Evolutionary conservation across 2,797 vertebrate genomes (phyloP).

Genomic region (Lacerta bilineata): DNA sequence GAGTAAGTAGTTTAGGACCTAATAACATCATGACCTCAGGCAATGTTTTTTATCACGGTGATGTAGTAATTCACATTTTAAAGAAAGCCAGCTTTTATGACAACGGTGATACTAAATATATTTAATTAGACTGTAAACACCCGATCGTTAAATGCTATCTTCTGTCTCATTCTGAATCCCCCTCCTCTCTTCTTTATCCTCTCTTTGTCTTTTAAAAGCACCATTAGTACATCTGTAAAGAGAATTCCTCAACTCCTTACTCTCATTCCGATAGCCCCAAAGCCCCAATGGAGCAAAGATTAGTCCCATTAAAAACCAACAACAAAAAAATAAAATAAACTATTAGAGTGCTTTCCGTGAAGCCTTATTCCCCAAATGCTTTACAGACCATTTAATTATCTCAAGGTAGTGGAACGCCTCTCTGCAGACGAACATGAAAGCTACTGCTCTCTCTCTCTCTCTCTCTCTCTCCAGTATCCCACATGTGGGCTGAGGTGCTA

Average conservation of each 20-base stretch:
- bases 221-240: constrained; percentile 39
- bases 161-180: constrained; percentile 47
- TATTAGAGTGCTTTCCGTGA: constrained; percentile 47
- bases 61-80: constrained; percentile 44
- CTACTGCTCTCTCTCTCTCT: background rate
- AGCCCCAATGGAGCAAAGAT: constrained; percentile 38
- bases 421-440: constrained; percentile 37
- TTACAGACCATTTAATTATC: constrained; percentile 36
- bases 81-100: constrained; percentile 45
- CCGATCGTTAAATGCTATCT: constrained; percentile 27
- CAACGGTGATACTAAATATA: constrained; percentile 27
- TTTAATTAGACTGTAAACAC: constrained; percentile 59
- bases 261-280: constrained; percentile 33
- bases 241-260: constrained; percentile 29
- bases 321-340: constrained; percentile 30
- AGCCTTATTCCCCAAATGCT: constrained; percentile 46
- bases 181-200: constrained; percentile 32
- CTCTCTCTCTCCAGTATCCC: background rate
- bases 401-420: constrained; percentile 29
- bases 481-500: background rate
- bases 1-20: constrained; percentile 5
- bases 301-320: constrained; percentile 51
- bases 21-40: constrained; percentile 5
- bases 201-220: constrained; percentile 55
- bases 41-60: constrained; percentile 26